Conservation (phyloP, 2,797 vertebrate species). For the Harpagifer antarcticus region DNA sequence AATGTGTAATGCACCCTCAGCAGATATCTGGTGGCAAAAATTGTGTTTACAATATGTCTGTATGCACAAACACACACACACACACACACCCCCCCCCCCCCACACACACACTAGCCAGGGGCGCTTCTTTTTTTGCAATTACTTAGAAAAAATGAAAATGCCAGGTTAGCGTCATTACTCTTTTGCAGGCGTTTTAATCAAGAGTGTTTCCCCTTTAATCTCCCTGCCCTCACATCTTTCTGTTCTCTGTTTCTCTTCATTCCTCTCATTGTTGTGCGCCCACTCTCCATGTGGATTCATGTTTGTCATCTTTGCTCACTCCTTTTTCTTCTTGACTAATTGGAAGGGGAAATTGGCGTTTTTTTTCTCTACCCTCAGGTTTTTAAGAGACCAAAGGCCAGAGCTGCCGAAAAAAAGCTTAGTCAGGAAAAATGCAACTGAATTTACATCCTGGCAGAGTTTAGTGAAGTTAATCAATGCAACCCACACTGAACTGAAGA, state of each 20-base stretch:
- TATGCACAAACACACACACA: neutral
- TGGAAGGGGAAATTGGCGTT: neutral
- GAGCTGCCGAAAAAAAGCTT: neutral
- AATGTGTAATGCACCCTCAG: constrained; percentile 75
- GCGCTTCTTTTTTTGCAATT: constrained; percentile 13
- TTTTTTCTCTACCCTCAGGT: no score
- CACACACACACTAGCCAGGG: constrained; percentile 1
- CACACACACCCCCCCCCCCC: no score
- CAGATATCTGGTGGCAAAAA: constrained; percentile 68
- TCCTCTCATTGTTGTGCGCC: constrained; percentile 34
- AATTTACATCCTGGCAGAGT: neutral
- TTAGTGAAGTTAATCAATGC: neutral
- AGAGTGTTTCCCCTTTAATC: constrained; percentile 25
- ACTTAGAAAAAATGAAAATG: constrained; percentile 25
- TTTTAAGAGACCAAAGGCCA: neutral
- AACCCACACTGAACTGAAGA: no score
- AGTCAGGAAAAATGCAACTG: neutral
- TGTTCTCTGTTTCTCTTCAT: constrained; percentile 5
- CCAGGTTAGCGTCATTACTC: constrained; percentile 35
- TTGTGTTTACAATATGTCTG: constrained; percentile 47
- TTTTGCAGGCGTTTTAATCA: constrained; percentile 40
- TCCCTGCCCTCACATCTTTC: neutral
- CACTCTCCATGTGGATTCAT: constrained; percentile 11
- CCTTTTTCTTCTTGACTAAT: neutral
- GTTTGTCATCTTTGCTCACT: constrained; percentile 5